Conservation (phyloP, 2,797 vertebrate genomes). For the Enteromius anoplus region DNA sequence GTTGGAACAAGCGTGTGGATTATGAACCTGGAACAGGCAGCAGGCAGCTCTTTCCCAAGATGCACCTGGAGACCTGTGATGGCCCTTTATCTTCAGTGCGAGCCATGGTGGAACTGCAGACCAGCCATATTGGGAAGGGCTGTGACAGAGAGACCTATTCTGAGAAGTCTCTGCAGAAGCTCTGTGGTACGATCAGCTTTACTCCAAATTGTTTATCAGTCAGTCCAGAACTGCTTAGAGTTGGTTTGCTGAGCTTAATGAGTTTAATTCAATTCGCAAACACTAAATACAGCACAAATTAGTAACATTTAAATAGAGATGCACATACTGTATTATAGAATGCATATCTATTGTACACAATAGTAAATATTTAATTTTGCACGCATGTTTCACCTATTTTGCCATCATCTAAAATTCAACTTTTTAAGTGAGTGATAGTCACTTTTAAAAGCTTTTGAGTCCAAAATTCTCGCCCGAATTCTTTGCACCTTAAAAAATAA, state of each 20-base stretch:
- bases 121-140: conserved; percentile 90
- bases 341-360: not conserved
- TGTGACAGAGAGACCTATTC: conserved; percentile 95
- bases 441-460: not conserved
- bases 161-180: conserved; percentile 91
- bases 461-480: not conserved
- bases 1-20: conserved; percentile 91
- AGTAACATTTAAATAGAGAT: not conserved
- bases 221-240: not conserved
- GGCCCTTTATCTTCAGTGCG: conserved; percentile 88
- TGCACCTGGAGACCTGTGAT: conserved; percentile 91
- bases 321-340: too few relatives aligned
- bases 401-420: not conserved
- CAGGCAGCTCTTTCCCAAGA: conserved; percentile 87
- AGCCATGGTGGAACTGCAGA: conserved; percentile 88
- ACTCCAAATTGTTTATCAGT: not conserved
- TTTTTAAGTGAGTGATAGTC: not conserved
- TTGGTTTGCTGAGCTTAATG: not conserved
- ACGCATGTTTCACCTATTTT: not conserved
- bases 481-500: not conserved
- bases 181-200: conserved; percentile 83
- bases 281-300: too few relatives aligned
- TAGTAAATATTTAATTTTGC: not conserved
- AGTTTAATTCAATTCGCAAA: conserved; percentile 9
- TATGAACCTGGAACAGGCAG: conserved; percentile 93